phyloP scores from a whole-genome alignment of 2,113 vertebrate genomes.

The Xenus cinereus region DNA sequence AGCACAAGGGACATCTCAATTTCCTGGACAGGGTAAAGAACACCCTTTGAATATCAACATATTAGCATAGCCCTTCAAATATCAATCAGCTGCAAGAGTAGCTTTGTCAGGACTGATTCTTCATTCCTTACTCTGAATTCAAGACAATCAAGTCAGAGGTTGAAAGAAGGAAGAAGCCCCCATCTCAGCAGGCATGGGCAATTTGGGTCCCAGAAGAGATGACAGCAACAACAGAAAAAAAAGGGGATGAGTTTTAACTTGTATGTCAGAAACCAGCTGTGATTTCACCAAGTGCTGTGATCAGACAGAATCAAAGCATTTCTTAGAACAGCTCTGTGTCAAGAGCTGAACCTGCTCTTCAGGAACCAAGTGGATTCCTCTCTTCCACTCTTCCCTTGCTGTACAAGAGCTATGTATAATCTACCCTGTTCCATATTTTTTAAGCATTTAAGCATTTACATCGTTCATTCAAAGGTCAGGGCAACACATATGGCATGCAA shows the following conservation, averaged over 20 bases:
- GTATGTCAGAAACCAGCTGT: background rate
- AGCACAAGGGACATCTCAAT: background rate
- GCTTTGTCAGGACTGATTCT: background rate
- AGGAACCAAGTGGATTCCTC: background rate
- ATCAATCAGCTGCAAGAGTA: background rate
- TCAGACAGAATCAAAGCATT: background rate
- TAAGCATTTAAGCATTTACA: background rate
- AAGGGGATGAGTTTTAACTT: background rate
- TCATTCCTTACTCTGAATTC: background rate
- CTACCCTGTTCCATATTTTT: background rate
- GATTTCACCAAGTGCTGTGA: background rate
- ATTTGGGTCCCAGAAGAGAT: background rate
- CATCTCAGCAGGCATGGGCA: background rate
- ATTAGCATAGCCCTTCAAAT: background rate
- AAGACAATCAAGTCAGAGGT: background rate
- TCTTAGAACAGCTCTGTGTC: background rate
- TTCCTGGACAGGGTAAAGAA: background rate
- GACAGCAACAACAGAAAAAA: background rate
- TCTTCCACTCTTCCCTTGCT: background rate
- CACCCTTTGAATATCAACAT: background rate
- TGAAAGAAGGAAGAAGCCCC: background rate
- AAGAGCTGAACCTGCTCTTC: background rate
- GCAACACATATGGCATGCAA: background rate
- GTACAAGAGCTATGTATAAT: background rate
- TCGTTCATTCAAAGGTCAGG: background rate